phyloP scores from a whole-genome alignment of 2,888 invertebrate genomes.

The Drosophila picticornis region DNA sequence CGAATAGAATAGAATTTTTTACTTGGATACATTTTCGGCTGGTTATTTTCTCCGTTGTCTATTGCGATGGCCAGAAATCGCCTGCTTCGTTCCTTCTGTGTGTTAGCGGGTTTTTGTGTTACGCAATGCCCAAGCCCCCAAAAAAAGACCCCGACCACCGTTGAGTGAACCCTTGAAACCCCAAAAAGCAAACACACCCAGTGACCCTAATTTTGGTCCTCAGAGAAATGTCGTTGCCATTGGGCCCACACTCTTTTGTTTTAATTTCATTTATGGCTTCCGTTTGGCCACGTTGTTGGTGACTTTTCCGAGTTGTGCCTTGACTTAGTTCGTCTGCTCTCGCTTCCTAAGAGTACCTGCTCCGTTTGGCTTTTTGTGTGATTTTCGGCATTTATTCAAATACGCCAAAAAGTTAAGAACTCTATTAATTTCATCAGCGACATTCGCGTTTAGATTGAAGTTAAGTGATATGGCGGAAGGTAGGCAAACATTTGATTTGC shows the following conservation, averaged over 20 bases:
- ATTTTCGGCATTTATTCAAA: constrained; percentile 61
- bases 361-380: constrained; percentile 55
- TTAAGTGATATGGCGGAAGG: background rate
- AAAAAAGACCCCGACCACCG: background rate
- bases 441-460: constrained; percentile 39
- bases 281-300: constrained; percentile 67
- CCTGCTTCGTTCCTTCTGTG: constrained; percentile 37
- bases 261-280: constrained; percentile 81
- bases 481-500: constrained; percentile 1
- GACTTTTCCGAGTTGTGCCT: constrained; percentile 59
- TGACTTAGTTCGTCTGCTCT: constrained; percentile 47
- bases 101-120: constrained; percentile 69
- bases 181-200: constrained; percentile 80
- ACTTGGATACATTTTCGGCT: constrained; percentile 67
- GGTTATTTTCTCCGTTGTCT: constrained; percentile 42
- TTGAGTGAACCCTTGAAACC: constrained; percentile 23
- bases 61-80: constrained; percentile 36
- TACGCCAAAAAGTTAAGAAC: constrained; percentile 55
- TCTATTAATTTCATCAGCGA: constrained; percentile 61
- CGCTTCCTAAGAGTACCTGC: constrained; percentile 13
- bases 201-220: constrained; percentile 84
- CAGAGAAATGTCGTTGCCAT: constrained; percentile 73
- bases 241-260: constrained; percentile 58
- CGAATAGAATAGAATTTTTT: constrained; percentile 56
- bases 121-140: constrained; percentile 58